These are phyloP conservation scores for Equus quagga DNA, from an alignment of 2,113 vertebrate species.

Conservation along the genomic window DNA sequence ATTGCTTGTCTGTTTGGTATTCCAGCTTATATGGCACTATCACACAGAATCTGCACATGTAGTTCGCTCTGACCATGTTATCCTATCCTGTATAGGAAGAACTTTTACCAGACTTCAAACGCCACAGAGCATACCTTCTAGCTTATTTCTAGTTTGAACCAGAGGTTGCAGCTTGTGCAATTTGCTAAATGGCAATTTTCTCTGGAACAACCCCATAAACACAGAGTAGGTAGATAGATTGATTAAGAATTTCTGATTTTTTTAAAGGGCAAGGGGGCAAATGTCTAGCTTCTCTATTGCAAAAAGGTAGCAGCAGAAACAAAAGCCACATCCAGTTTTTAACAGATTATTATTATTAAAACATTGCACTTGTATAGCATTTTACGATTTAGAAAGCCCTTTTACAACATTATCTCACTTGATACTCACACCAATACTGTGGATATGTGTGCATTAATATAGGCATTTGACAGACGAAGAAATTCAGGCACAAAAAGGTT, in stretches of 20 bases:
- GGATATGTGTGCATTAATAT: conserved; percentile 17
- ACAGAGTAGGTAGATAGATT: not conserved
- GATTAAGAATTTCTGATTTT: conserved; percentile 37
- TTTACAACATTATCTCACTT: conserved; percentile 23
- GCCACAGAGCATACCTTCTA: not conserved
- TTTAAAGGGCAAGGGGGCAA: conserved; percentile 48
- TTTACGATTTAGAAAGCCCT: conserved; percentile 19
- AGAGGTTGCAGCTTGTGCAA: not conserved
- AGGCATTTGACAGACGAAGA: conserved; percentile 27
- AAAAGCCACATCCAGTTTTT: conserved; percentile 41
- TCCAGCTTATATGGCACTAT: not conserved
- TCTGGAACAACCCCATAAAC: conserved; percentile 57
- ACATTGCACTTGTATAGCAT: not conserved
- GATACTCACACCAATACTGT: not conserved
- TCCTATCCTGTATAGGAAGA: not conserved
- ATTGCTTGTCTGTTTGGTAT: conserved; percentile 36
- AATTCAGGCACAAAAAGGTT: conserved; percentile 46
- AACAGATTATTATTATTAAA: conserved; percentile 20
- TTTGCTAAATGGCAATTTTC: not conserved
- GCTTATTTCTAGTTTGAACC: conserved; percentile 53
- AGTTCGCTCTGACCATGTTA: not conserved
- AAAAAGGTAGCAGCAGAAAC: conserved; percentile 53
- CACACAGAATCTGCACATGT: not conserved
- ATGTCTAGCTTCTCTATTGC: conserved; percentile 5
- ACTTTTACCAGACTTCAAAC: conserved; percentile 39